Percentiles rank a stretch among this genome's conserved stretches.
phyloP scores from a whole-genome alignment of 1,140 invertebrate genomes.

The Cotesia glomerata region DNA sequence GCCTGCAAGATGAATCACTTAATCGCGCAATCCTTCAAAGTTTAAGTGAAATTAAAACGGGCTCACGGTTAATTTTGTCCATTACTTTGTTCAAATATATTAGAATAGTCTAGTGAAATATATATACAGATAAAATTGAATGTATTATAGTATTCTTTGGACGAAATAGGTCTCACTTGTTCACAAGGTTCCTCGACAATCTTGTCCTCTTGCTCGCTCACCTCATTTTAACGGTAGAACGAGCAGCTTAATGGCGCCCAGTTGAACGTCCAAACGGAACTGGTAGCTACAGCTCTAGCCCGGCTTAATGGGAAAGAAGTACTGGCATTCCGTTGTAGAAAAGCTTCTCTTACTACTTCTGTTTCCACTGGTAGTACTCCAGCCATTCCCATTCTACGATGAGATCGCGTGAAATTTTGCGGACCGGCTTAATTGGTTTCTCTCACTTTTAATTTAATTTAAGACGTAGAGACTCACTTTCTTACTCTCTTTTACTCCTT shows the following conservation, averaged over 20 bases:
- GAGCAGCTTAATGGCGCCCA: slow-evolving; percentile 57
- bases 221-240: slow-evolving; percentile 51
- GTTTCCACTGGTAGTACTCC: slow-evolving; percentile 22
- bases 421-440: slow-evolving; percentile 60
- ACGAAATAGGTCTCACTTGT: neutral
- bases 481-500: too few species aligned
- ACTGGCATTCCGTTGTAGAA: slow-evolving; percentile 44
- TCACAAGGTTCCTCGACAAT: slow-evolving; percentile 9
- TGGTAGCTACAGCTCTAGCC: neutral
- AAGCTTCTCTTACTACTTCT: slow-evolving; percentile 7
- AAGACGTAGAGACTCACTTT: slow-evolving; percentile 20
- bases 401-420: slow-evolving; percentile 50
- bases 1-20: neutral
- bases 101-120: too few species aligned
- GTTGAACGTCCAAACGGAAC: slow-evolving; percentile 52
- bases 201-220: slow-evolving; percentile 30
- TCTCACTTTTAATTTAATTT: slow-evolving; percentile 52
- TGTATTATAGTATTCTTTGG: too few species aligned
- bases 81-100: slow-evolving; percentile 3
- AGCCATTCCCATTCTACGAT: slow-evolving; percentile 12
- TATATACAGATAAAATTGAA: too few species aligned
- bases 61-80: slow-evolving; percentile 7
- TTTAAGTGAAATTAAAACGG: neutral
- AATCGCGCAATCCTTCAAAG: slow-evolving; percentile 2
- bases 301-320: slow-evolving; percentile 57